Conservation (phyloP, 1,140 invertebrate genomes). For the Hirudo medicinalis region DNA sequence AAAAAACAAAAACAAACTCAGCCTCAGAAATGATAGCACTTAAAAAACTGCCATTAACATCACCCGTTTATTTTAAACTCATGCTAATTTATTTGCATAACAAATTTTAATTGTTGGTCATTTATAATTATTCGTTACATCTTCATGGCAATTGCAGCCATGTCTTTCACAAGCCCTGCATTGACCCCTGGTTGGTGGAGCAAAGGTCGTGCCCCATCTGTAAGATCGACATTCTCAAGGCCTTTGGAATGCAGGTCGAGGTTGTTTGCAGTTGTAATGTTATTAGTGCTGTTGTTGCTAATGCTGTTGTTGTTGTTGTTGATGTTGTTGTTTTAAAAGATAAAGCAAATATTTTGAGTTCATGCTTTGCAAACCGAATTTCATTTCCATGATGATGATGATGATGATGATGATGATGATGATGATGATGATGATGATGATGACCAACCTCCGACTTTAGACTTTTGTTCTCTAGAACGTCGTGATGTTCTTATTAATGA, state of each 20-base stretch:
- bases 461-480: not conserved
- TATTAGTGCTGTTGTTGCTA: not conserved
- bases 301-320: no score
- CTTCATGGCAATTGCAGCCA: slow-evolving; percentile 52
- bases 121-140: no score
- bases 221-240: slow-evolving; percentile 83
- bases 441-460: not conserved
- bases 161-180: slow-evolving; percentile 81
- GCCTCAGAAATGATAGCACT: no score
- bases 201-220: slow-evolving; percentile 91
- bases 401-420: not conserved
- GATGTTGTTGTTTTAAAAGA: not conserved
- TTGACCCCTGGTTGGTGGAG: slow-evolving; percentile 84
- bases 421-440: no score
- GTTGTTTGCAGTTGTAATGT: not conserved
- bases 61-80: no score
- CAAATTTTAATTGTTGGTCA: no score
- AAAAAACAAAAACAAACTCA: no score
- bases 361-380: no score
- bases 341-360: no score
- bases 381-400: not conserved
- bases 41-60: no score
- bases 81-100: no score
- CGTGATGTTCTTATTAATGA: no score
- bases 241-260: slow-evolving; percentile 59